Conservation (phyloP, 1,140 invertebrate genomes). For the Meloidogyne hapla region DNA sequence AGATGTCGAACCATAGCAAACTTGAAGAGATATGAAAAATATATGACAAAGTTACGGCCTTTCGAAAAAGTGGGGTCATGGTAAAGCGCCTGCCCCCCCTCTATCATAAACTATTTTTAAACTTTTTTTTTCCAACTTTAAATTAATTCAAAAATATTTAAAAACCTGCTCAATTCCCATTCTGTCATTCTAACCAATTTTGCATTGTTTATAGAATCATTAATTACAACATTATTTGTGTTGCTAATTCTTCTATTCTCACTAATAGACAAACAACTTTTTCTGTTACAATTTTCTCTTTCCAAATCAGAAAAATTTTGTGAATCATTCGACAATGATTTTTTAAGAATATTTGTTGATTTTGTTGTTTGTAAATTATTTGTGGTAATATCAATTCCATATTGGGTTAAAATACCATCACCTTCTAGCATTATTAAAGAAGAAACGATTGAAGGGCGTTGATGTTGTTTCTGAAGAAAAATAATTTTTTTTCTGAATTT, state of each 20-base stretch:
- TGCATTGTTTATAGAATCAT: constrained; percentile 3
- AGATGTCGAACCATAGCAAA: too few relatives aligned
- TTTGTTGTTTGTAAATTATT: not conserved
- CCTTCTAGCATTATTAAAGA: constrained; percentile 30
- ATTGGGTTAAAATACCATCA: constrained; percentile 26
- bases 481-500: too few relatives aligned
- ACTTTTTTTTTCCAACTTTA: not conserved
- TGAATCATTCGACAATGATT: not conserved
- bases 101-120: too few relatives aligned
- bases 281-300: not conserved
- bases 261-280: not conserved
- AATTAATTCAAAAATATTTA: not conserved
- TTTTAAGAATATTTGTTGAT: not conserved
- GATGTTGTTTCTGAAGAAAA: not conserved
- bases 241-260: not conserved
- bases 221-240: not conserved
- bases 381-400: constrained; percentile 1
- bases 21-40: too few relatives aligned
- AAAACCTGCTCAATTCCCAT: not conserved
- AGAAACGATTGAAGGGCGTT: not conserved
- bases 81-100: too few relatives aligned
- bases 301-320: not conserved
- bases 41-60: too few relatives aligned
- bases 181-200: constrained; percentile 5
- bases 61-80: too few relatives aligned